A percentile compares a stretch with the other conserved stretches of the same genome.
Evolutionary conservation across 2,797 vertebrate genomes (phyloP).

Genomic region (Mycteria americana): DNA sequence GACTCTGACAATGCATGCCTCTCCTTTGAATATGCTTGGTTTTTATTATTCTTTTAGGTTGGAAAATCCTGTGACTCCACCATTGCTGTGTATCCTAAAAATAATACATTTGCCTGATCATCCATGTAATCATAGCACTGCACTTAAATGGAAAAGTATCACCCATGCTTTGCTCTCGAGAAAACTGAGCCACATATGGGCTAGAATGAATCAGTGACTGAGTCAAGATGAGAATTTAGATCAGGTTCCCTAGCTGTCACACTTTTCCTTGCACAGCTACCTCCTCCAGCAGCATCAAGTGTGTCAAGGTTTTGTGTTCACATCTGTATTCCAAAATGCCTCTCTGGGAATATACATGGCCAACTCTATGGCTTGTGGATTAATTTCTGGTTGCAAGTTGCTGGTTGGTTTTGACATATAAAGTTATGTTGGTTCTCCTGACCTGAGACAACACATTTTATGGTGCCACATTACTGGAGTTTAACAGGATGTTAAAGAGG

Average conservation of each 20-base stretch:
- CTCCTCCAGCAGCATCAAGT: background rate
- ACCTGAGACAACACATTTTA: background rate
- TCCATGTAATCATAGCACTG: background rate
- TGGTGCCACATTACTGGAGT: background rate
- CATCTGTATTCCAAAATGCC: background rate
- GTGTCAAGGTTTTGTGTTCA: background rate
- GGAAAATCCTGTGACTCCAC: background rate
- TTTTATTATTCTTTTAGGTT: background rate
- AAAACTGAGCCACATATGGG: background rate
- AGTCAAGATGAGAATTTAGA: background rate
- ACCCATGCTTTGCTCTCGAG: background rate
- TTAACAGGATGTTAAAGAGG: background rate
- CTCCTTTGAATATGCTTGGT: background rate
- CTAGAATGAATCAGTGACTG: background rate
- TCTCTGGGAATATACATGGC: background rate
- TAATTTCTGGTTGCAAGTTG: background rate
- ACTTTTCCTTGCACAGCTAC: background rate
- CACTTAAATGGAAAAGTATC: constrained; percentile 30
- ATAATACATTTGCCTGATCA: background rate
- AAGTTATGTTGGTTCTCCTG: background rate
- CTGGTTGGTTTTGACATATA: background rate
- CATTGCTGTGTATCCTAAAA: background rate
- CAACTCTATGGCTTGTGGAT: background rate
- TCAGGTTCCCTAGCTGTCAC: background rate
- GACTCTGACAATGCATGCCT: background rate